These are phyloP conservation scores for Lucifuga dentata DNA, from an alignment of 2,113 vertebrate genomes.

Conservation along the genomic window DNA sequence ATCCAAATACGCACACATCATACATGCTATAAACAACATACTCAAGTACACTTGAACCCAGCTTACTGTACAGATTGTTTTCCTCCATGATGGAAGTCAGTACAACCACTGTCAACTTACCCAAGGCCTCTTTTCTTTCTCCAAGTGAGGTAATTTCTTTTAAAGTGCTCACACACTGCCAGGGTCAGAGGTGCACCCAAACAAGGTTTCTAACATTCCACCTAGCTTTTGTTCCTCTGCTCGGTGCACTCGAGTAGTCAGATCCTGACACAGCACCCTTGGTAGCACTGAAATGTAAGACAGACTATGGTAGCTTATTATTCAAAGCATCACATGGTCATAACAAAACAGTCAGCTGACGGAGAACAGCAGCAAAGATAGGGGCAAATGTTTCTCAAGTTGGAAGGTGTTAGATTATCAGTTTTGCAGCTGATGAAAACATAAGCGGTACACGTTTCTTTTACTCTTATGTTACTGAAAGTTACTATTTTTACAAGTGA, in stretches of 20 bases:
- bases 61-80: constrained; percentile 59
- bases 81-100: constrained; percentile 38
- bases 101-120: constrained; percentile 53
- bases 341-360: constrained; percentile 34
- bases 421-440: neutral
- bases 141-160: constrained; percentile 57
- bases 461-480: neutral
- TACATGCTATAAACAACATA: constrained; percentile 2
- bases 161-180: constrained; percentile 45
- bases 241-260: constrained; percentile 25
- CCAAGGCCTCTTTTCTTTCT: constrained; percentile 22
- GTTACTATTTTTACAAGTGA: neutral
- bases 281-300: constrained; percentile 11
- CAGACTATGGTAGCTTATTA: constrained; percentile 32
- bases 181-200: constrained; percentile 65
- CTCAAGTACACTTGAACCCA: constrained; percentile 41
- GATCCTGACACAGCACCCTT: constrained; percentile 26
- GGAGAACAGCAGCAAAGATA: constrained; percentile 10
- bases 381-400: constrained; percentile 4
- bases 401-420: constrained; percentile 17
- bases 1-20: too few species aligned
- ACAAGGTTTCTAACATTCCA: constrained; percentile 61
- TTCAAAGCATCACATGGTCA: constrained; percentile 30
- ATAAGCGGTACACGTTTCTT: neutral
- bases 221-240: constrained; percentile 20